Evolutionary conservation across 1,140 invertebrate genomes (phyloP).

Genomic region (Sinella curviseta): DNA sequence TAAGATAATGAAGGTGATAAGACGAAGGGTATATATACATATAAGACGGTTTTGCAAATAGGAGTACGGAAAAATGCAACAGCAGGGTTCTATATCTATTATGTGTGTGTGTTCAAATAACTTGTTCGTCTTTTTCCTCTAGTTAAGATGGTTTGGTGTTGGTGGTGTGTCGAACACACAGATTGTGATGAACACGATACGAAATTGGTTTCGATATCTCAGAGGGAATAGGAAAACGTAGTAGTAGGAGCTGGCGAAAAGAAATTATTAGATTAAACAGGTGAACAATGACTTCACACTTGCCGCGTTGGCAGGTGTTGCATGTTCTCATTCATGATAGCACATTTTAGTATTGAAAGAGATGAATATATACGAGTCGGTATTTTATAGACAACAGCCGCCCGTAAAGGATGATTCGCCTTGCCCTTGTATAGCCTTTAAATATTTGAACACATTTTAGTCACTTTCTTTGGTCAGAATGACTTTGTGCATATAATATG

Average conservation of each 20-base stretch:
- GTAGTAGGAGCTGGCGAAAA: no score
- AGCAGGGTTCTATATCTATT: neutral
- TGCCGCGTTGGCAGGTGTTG: neutral
- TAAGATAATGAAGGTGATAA: neutral
- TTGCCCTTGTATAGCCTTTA: no score
- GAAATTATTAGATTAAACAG: no score
- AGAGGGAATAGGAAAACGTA: neutral
- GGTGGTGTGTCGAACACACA: neutral
- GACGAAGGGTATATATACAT: neutral
- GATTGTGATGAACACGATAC: neutral
- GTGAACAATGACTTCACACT: neutral
- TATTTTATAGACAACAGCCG: no score
- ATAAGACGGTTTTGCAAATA: no score
- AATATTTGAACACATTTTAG: no score
- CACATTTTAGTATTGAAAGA: no score
- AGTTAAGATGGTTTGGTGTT: neutral
- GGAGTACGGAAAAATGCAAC: neutral
- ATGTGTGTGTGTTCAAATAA: neutral
- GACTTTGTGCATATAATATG: no score
- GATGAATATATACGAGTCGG: no score
- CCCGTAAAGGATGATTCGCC: no score
- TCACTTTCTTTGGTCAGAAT: no score
- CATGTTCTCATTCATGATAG: neutral
- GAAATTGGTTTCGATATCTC: neutral
- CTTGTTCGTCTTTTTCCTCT: neutral